A percentile compares a stretch with the other conserved stretches of the same genome.
These are phyloP conservation scores for Sphenodon punctatus DNA, from an alignment of 2,797 vertebrate species.

Conservation along the genomic window DNA sequence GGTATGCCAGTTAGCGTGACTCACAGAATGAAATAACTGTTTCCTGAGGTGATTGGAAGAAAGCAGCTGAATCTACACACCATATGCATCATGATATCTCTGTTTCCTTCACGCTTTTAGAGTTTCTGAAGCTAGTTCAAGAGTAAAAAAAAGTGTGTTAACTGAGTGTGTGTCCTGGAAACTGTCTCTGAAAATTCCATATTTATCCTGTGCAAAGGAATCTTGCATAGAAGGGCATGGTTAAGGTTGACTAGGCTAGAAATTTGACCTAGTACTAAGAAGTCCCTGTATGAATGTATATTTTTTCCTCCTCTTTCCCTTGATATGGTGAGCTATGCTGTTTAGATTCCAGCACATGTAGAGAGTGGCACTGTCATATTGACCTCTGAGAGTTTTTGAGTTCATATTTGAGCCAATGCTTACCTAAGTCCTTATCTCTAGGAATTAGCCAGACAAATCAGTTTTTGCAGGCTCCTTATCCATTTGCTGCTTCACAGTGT, in stretches of 20 bases:
- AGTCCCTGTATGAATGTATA: no score
- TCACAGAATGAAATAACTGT: not conserved
- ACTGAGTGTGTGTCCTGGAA: not conserved
- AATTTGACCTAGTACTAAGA: not conserved
- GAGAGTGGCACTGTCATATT: not conserved
- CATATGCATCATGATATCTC: not conserved
- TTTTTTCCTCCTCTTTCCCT: not conserved
- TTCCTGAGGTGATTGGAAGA: not conserved
- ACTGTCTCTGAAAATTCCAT: not conserved
- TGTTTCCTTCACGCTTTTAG: not conserved
- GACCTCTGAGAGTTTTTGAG: not conserved
- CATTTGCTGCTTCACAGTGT: constrained; percentile 22
- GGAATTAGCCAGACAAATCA: constrained; percentile 38
- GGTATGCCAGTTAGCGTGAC: not conserved
- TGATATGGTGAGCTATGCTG: not conserved
- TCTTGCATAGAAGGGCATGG: not conserved
- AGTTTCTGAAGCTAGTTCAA: not conserved
- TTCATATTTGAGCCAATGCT: not conserved
- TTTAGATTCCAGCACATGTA: not conserved
- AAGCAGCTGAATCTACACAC: not conserved
- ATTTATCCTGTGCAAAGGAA: not conserved
- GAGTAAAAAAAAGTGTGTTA: not conserved
- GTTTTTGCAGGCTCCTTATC: constrained; percentile 26
- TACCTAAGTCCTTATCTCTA: constrained; percentile 9
- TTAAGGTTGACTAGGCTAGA: no score